Evolutionary conservation across 2,797 vertebrate species (phyloP), one percentile per base, ranked within the genome.

Genomic region (Corythornis leucogaster): DNA sequence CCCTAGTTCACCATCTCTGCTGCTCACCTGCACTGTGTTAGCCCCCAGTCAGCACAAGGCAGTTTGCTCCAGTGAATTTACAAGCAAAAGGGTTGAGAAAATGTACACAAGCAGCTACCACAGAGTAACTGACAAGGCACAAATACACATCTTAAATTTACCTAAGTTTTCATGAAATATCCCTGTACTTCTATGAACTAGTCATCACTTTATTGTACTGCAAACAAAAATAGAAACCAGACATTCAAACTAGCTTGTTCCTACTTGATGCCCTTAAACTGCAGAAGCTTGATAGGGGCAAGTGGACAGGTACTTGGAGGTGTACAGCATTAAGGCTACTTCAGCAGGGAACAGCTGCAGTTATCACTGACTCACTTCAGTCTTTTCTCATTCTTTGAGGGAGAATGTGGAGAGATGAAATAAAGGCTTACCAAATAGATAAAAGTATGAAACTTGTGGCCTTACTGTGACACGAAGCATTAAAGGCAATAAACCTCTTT

Each of bases 361-460:
- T 63, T 80, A 75, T 20, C 83, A 74, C 43, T 67, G 69, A 85
- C 48, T 87, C 92, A 83, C 53, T 95, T 92, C 92, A 94, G 69
- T 40, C 76, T 87, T 80, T 92, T 89, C 88, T 90, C 73, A 59
- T 46, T 85, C 94, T 96, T 95, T 95, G 92, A 94, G 86, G 54
- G 11, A 77, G 73, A 89, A 90, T 42, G 86, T 85, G 66, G 33
- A 95, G 74, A 96, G 95, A 96, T 94, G 88, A 95, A 96, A 95
- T 93, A 90, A 93, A 95, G 79, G 80, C 95, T 90, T 66, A 95
- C 66, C 79, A 90, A 76, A 89, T 53, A 94, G 94, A 96, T 94
- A 67, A 94, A 96, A 96, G 95, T 87, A 95, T 69, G 73, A 48
- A 93, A 85, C 84, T 89, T 57, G 26, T 63, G 79, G 86, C 95